Percentiles rank a stretch among this genome's conserved stretches.
These are phyloP conservation scores for Eumaeus atala DNA, from an alignment of 1,140 invertebrate species.

Conservation along the genomic window DNA sequence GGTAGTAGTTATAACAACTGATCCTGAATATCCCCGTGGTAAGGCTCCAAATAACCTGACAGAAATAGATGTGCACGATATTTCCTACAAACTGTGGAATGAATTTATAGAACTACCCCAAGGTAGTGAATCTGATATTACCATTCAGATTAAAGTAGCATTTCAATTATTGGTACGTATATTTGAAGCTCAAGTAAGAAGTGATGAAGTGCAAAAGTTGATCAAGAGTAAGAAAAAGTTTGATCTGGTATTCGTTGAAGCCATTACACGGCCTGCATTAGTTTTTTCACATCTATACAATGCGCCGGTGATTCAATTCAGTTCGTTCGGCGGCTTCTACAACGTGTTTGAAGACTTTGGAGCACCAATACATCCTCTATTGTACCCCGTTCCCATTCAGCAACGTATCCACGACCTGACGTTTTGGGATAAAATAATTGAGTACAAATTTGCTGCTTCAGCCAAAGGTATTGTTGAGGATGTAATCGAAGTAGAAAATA, in stretches of 20 bases:
- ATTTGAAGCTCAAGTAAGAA: constrained; percentile 33
- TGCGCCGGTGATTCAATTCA: constrained; percentile 53
- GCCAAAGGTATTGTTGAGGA: not conserved
- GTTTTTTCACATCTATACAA: constrained; percentile 51
- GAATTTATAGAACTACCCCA: not conserved
- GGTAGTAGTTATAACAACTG: constrained; percentile 42
- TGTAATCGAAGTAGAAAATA: constrained; percentile 27
- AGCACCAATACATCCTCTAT: constrained; percentile 57
- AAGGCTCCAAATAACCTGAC: constrained; percentile 28
- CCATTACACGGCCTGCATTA: constrained; percentile 26
- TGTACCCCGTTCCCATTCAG: constrained; percentile 53
- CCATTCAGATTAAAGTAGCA: constrained; percentile 14
- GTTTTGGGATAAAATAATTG: constrained; percentile 37
- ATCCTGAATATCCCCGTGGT: constrained; percentile 26
- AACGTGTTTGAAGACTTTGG: constrained; percentile 42
- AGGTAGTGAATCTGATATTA: constrained; percentile 19
- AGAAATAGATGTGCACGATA: constrained; percentile 35
- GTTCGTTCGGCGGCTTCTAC: constrained; percentile 34
- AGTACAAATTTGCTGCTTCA: constrained; percentile 2
- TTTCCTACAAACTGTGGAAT: constrained; percentile 25
- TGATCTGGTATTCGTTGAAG: constrained; percentile 51
- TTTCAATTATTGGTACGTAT: constrained; percentile 22
- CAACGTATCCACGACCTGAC: constrained; percentile 34
- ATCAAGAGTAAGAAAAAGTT: constrained; percentile 36
- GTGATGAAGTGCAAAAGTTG: constrained; percentile 34